Base-by-base conservation (phyloP, 2,797 vertebrate genomes). In the Apodemus agrarius region DNA sequence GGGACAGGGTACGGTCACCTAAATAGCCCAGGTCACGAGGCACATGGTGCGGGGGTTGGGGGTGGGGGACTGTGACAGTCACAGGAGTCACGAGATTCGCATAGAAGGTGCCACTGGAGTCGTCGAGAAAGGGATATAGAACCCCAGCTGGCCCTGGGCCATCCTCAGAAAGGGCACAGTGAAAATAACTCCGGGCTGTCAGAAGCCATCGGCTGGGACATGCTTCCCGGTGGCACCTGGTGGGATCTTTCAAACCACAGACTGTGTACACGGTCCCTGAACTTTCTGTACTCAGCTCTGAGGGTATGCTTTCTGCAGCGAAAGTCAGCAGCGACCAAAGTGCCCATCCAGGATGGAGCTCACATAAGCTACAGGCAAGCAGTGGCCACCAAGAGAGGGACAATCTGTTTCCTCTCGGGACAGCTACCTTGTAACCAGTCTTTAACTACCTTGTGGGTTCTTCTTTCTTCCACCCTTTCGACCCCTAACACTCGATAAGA, bases 11-110 rank as follows among this genome's bases (percentile, higher is more conserved):
- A 81, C 24, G 52, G 26, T 75, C 83, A 82, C 95, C 69, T 86
- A 97, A 96, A 94, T 95, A 97, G 91, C 90, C 40, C 90, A 79
- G 49, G 59, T 97, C 97, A 97, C 57, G 8, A 92, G 97, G 89
- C 85, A 83, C 6, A 0, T 37, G 93, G 81, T 65, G 19, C 29
- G 22, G 49, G 31, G 31, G n/a, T n/a, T n/a, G n/a, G n/a, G n/a
- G n/a, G n/a, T n/a, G n/a, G n/a, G 9, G 34, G 2, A 40, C 2
- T 89, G 57, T 95, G 93, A 94, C 59, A 79, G 74, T 49, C 90
- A 86, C 49, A 6, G 67, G 54, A 57, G 67, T 94, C 96, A 97
- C 57, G 49, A 81, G 96, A 96, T 88, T 57, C 74, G 57, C 0
- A 4, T 16, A 17, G 81, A 78, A 95, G 92, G 59, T 0, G 9